phyloP scores from a whole-genome alignment of 2,797 vertebrate genomes.

The Petrocephalus schoutedeni region DNA sequence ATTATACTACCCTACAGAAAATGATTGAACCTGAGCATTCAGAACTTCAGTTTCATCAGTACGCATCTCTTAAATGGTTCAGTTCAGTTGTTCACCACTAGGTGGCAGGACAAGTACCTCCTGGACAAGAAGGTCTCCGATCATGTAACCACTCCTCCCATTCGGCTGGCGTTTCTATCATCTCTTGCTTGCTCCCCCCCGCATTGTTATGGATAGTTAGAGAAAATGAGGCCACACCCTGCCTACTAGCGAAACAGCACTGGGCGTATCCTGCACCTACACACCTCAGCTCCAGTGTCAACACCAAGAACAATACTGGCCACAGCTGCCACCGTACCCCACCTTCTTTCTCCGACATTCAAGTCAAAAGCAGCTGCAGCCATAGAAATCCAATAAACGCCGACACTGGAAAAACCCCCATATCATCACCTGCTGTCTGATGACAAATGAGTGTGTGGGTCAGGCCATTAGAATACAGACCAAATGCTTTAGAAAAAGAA shows the following conservation, averaged over 20 bases:
- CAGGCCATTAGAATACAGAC: background rate
- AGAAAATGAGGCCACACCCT: slow-evolving; percentile 50
- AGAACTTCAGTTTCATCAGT: background rate
- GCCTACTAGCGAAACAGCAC: slow-evolving; percentile 39
- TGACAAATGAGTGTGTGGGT: background rate
- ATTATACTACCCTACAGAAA: background rate
- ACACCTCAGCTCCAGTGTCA: slow-evolving; percentile 41
- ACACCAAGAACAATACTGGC: slow-evolving; percentile 40
- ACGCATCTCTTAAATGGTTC: background rate
- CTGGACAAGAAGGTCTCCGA: slow-evolving; percentile 15
- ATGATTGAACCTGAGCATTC: background rate
- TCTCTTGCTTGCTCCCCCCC: background rate
- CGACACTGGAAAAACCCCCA: background rate
- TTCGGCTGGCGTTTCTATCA: slow-evolving; percentile 7
- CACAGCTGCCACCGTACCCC: slow-evolving; percentile 26
- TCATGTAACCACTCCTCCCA: background rate
- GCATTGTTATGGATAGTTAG: slow-evolving; percentile 47
- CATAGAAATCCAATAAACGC: background rate
- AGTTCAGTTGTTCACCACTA: slow-evolving; percentile 47
- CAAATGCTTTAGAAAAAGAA: background rate
- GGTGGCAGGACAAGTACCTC: slow-evolving; percentile 49
- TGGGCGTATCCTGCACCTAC: slow-evolving; percentile 23
- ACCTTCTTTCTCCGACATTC: background rate
- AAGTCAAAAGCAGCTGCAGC: background rate
- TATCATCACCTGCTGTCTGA: background rate